Evolutionary conservation across 2,888 invertebrate genomes (phyloP), one percentile per base, ranked within the genome.

Genomic region (Conus canariensis): DNA sequence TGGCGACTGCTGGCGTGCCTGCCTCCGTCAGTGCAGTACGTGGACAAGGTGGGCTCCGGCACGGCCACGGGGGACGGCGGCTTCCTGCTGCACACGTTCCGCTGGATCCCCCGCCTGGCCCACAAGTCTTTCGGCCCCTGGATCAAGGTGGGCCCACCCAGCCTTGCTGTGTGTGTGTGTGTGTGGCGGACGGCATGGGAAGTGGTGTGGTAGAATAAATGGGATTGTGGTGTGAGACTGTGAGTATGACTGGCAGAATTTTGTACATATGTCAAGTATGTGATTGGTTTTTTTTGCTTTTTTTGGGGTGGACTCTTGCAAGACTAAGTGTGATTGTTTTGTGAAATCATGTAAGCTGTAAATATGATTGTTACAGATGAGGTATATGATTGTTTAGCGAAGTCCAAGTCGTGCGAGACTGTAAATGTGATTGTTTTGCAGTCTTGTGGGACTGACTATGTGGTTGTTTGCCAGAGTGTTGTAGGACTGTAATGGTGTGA

Each of bases 41-140:
- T 99, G 97, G 98, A 98, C 95, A 97, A 98, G 90, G 96, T 99
- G 82, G 97, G 97, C 56, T 86, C 90, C 30, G 97, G 97, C 8
- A 97, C 97, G 90, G 97, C 97, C 45, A 97, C 98, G 60, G 97
- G 98, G 14, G 74, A 74, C 80, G 97, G 97, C 0, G 97, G 98
- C 4, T 96, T 97, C 94, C 97, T 98, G 25, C 97, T 99, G 80
- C 98, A 99, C 96, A 98, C 98, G 0, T 97, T 99, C 12, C 97
- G 99, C 16, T 99, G 99, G 99, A 98, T 98, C 9, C 98, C 99
- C 9, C 97, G 99, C 85, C 97, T 98, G 0, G 97, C 97, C 70
- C 98, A 98, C 96, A 98, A 98, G 96, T 97, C 98, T 9, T 98
- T 98, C 96, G 97, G 97, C 94, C 97, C 98, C 80, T 99, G 99